These are phyloP conservation scores for Aporophyla lueneburgensis DNA, from an alignment of 2,888 invertebrate species.

Conservation along the genomic window DNA sequence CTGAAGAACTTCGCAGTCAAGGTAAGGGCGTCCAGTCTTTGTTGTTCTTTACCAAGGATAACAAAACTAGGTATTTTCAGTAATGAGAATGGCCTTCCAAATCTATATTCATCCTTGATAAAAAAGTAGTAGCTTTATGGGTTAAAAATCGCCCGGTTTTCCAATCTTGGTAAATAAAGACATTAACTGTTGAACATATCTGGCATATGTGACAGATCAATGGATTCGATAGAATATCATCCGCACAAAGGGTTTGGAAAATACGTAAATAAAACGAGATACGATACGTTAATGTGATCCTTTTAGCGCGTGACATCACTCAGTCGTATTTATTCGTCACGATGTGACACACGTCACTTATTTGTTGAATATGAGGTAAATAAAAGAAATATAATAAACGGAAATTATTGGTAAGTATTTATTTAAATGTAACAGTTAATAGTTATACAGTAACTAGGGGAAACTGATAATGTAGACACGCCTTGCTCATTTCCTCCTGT, in stretches of 20 bases:
- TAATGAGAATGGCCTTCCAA: not conserved
- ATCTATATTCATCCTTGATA: not conserved
- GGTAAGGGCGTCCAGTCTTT: not conserved
- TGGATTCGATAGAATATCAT: not conserved
- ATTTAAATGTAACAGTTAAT: not conserved
- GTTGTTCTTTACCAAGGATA: not conserved
- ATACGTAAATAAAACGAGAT: conserved; percentile 52
- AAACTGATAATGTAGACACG: not conserved
- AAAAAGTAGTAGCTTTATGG: not conserved
- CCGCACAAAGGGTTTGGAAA: not conserved
- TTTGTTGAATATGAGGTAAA: not conserved
- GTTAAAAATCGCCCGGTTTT: too few relatives aligned
- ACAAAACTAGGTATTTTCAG: not conserved
- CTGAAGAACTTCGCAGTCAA: not conserved
- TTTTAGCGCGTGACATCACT: conserved; percentile 57
- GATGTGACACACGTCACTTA: conserved; percentile 26
- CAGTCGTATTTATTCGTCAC: conserved; percentile 8
- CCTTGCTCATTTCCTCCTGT: not conserved
- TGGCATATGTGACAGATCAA: not conserved
- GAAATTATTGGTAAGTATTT: not conserved
- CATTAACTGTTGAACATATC: not conserved
- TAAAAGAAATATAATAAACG: too few relatives aligned
- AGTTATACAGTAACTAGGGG: not conserved
- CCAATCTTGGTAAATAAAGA: not conserved
- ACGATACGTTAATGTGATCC: conserved; percentile 55